Evolutionary conservation across 2,113 vertebrate species (phyloP).

Genomic region (Galbula dea): DNA sequence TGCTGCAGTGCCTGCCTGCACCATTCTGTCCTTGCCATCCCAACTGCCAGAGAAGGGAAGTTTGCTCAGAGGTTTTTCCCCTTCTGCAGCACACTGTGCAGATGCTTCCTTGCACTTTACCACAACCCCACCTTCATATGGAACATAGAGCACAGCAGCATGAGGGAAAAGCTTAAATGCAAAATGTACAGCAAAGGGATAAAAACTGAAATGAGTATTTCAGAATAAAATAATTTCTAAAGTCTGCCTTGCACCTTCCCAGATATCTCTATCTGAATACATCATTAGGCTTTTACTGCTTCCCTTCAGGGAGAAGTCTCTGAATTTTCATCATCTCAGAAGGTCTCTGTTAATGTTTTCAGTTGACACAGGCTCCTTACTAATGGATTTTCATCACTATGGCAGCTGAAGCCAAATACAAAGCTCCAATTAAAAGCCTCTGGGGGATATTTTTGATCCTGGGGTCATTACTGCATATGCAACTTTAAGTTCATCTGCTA

Average conservation of each 20-base stretch:
- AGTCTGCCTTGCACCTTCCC: background rate
- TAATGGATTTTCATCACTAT: background rate
- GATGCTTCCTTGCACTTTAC: background rate
- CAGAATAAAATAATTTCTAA: background rate
- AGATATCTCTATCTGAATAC: background rate
- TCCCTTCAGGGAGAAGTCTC: background rate
- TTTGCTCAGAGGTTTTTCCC: background rate
- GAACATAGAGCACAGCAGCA: background rate
- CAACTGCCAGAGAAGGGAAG: background rate
- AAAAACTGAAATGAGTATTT: background rate
- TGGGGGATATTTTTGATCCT: background rate
- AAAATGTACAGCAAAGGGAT: background rate
- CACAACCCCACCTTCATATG: background rate
- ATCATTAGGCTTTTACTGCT: background rate
- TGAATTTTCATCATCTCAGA: background rate
- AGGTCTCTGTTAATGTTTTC: background rate
- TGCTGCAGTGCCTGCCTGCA: background rate
- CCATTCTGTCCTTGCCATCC: background rate
- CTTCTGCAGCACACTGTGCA: background rate
- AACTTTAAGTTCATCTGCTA: background rate
- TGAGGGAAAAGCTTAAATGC: background rate
- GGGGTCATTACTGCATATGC: background rate
- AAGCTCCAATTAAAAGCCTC: background rate
- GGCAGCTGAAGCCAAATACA: background rate
- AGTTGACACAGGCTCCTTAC: background rate